These are phyloP conservation scores for Drosophila melanogaster DNA, from an alignment of 1,140 invertebrate species.

Conservation along the genomic window DNA sequence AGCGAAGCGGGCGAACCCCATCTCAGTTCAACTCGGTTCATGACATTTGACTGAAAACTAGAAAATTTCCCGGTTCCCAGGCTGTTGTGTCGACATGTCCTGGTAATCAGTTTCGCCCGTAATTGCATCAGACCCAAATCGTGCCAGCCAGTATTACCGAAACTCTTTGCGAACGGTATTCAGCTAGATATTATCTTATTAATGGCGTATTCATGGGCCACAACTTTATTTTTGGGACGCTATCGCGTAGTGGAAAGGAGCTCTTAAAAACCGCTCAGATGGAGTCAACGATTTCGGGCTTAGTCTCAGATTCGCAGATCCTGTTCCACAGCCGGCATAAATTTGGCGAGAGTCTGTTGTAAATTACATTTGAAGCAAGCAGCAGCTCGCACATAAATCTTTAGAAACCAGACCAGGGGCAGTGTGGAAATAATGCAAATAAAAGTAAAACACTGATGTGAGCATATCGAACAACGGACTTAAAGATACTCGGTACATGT, in stretches of 20 bases:
- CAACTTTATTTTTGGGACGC: slow-evolving; percentile 23
- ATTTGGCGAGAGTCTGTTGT: slow-evolving; percentile 69
- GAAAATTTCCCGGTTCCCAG: slow-evolving; percentile 32
- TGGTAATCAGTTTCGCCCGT: slow-evolving; percentile 42
- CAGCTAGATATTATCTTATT: slow-evolving; percentile 32
- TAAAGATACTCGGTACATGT: not conserved
- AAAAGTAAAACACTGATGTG: slow-evolving; percentile 38
- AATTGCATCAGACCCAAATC: slow-evolving; percentile 41
- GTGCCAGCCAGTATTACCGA: not conserved
- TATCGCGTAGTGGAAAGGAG: not conserved
- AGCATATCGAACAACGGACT: not conserved
- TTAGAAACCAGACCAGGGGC: slow-evolving; percentile 38
- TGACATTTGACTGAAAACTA: slow-evolving; percentile 66
- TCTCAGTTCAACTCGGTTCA: slow-evolving; percentile 31
- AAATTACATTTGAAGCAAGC: slow-evolving; percentile 80
- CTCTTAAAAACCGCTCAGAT: slow-evolving; percentile 45
- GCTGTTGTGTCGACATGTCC: slow-evolving; percentile 32
- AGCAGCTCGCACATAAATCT: slow-evolving; percentile 78
- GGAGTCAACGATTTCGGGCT: slow-evolving; percentile 24
- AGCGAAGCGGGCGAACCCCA: not conserved
- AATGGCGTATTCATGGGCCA: slow-evolving; percentile 39
- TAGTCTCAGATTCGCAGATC: slow-evolving; percentile 22
- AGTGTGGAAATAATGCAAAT: slow-evolving; percentile 53
- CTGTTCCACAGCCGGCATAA: slow-evolving; percentile 54
- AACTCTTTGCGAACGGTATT: slow-evolving; percentile 18